These are phyloP conservation scores for Campoplex capitator DNA, from an alignment of 2,888 invertebrate genomes.

Conservation along the genomic window DNA sequence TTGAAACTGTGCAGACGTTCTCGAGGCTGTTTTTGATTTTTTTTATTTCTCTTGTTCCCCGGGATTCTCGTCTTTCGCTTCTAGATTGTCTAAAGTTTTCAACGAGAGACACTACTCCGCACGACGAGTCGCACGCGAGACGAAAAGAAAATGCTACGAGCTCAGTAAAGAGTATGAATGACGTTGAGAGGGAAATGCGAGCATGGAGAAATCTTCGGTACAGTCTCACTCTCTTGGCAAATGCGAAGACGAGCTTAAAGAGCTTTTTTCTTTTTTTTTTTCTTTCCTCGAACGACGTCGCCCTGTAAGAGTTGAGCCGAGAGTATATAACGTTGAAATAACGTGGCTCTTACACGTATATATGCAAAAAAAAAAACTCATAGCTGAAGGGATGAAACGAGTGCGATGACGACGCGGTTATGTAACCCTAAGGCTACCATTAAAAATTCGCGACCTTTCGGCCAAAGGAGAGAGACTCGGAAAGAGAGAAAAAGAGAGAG, in stretches of 20 bases:
- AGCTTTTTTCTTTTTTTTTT: conserved; percentile 32
- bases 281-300: background rate
- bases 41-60: too few species aligned
- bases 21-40: conserved; percentile 31
- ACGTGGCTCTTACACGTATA: background rate
- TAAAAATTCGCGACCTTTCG: conserved; percentile 68
- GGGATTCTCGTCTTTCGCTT: conserved; percentile 9
- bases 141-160: conserved; percentile 14
- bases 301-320: conserved; percentile 8
- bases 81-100: conserved; percentile 40
- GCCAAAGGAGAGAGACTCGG: conserved; percentile 10
- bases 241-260: conserved; percentile 50
- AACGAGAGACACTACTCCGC: background rate
- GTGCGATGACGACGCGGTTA: conserved; percentile 43
- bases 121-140: background rate
- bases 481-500: background rate
- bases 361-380: background rate
- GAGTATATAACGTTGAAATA: conserved; percentile 4
- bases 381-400: conserved; percentile 35
- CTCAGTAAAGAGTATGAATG: conserved; percentile 9
- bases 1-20: conserved; percentile 37
- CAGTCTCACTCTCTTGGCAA: conserved; percentile 23
- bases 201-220: conserved; percentile 25
- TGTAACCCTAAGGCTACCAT: conserved; percentile 64
- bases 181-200: background rate